Base-by-base conservation (phyloP, 2,113 vertebrate species). In the Calyptommatus sinebrachiatus region DNA sequence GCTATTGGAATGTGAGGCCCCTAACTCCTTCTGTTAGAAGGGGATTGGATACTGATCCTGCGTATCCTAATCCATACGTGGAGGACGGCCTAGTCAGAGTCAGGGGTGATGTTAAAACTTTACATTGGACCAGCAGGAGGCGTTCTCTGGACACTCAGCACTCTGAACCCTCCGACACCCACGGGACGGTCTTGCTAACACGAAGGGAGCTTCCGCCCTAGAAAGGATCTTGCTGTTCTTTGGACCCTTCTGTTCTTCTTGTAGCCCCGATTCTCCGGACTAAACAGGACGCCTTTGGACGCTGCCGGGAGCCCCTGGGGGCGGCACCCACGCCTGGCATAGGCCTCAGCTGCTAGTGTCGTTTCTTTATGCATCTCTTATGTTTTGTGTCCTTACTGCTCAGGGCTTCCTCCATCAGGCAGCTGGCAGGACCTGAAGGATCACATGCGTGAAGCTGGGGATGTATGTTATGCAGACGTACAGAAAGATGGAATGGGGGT, bases 341-440 rank as follows among this genome's bases (percentile, higher is more conserved):
- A 71, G n/a, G 66, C 71, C 71, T 78, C 62, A 79, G 24, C 69
- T 61, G 72, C 79, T 70, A 8, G 73, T 76, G 83, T 20, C 83
- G 11, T 67, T 76, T 71, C 67, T 85, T 85, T 46, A 85, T 67
- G 28, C 48, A 24, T 85, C 29, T 87, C 67, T 83, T 89, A 61
- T 83, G 78, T 90, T 66, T 89, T 88, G 46, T 86, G 67, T 91
- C 89, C 84, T 90, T 45, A 76, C 6, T 20, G 74, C 87, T 79
- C 83, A 96, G 95, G 96, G 29, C 94, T 97, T 88, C 95, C 95
- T 76, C 95, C 95, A 0, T 95, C 94, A 77, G 97, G 95, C 81
- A 98, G 96, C 89, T 98, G 97, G 97, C 97, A 97, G 91, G 97
- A 98, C 92, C 94, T 97, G 89, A 97, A 97, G 89, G 96, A 97